A percentile compares a stretch with the other conserved stretches of the same genome.
phyloP scores from a whole-genome alignment of 2,797 vertebrate genomes.

The Pseudocheirus occidentalis region DNA sequence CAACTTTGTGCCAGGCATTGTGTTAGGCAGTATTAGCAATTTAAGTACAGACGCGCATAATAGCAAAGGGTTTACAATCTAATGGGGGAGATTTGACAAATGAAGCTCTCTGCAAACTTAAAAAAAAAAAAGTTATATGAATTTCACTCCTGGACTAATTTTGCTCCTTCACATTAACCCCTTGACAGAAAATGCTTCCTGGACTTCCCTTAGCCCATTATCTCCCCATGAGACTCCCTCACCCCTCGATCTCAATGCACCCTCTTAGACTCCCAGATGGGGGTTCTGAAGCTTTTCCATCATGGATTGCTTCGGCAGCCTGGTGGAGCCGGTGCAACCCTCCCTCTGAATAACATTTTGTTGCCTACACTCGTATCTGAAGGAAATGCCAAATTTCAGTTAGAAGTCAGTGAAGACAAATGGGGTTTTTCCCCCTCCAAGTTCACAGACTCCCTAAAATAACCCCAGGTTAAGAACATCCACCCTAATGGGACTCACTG shows the following conservation, averaged over 20 bases:
- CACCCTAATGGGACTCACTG: neutral
- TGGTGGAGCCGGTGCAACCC: neutral
- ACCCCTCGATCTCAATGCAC: neutral
- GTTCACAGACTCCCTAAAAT: neutral
- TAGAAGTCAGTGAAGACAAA: neutral
- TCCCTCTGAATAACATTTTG: neutral
- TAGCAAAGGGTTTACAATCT: neutral
- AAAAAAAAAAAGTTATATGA: too few relatives aligned
- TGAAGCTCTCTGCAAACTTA: neutral
- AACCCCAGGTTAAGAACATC: neutral
- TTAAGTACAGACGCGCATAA: neutral
- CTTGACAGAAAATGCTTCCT: neutral
- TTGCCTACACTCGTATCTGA: neutral
- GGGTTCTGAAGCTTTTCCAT: neutral
- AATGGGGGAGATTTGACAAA: neutral
- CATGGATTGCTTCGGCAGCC: neutral
- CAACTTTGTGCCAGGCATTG: neutral
- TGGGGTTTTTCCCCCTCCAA: neutral
- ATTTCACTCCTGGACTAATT: neutral
- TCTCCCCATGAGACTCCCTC: neutral
- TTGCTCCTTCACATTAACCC: neutral
- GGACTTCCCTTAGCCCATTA: too few relatives aligned
- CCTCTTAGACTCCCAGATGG: neutral
- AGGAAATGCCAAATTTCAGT: neutral
- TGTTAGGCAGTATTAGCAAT: neutral